Base-by-base conservation (phyloP, 37 sponge, comb jelly and placozoan genomes). In the Spongilla lacustris region DNA sequence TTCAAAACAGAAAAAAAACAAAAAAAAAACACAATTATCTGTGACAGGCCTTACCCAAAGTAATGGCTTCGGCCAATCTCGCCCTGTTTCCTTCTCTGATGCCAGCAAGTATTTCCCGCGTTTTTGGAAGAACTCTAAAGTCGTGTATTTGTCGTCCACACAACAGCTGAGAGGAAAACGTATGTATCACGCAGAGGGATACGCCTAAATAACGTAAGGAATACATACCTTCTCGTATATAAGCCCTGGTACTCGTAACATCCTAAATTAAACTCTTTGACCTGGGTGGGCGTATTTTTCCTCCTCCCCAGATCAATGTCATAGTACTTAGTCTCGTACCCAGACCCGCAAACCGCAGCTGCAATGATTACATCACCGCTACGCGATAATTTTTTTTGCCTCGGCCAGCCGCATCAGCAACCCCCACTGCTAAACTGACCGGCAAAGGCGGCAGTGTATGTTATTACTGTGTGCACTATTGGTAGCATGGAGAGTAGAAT, bases 31-130 rank as follows among this genome's bases (percentile, higher is more conserved):
- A n/a, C n/a, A n/a, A n/a, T n/a, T n/a, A n/a, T 14, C 58, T 10
- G 4, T 58, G 14, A 14, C 1, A 14, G 11, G 58, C 21, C 88
- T 81, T 26, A 95, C 95, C 90, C 19, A 95, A 38, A 26, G 95
- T 95, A 50, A 95, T 95, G 0, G 90, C 92, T 58, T 85, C 85
- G 0, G 95, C 95, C 31, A 95, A 48, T 26, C 77, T 77, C 24
- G 93, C 86, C 83, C 93, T 66, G 22, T 89, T 69, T 21, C 93
- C 95, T 23, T 81, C 41, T 13, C 72, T 31, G 9, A 94, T 69
- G 22, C 94, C 94, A 34, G 69, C 37, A 49, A 85, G 67, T 24
- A 90, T 74, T 24, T 83, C 68, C 70, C 34, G 34, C 27, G 83
- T 21, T 73, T 58, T 71, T 34, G 70, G 66, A 31, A 77, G 73